phyloP scores from a whole-genome alignment of 2,888 invertebrate genomes.

The Pseudolycoriella hygida region DNA sequence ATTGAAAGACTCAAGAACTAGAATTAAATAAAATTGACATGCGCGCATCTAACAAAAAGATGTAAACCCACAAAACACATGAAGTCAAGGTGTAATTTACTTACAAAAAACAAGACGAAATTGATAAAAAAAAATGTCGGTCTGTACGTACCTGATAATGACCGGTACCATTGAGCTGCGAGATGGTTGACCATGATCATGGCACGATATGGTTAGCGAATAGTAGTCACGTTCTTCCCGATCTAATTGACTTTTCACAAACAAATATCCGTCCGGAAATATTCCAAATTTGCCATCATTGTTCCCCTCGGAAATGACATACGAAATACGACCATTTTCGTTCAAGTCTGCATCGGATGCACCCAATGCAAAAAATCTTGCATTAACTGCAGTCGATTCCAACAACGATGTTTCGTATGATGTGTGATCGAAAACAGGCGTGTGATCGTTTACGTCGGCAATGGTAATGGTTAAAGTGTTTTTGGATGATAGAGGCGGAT shows the following conservation, averaged over 20 bases:
- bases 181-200: constrained; percentile 59
- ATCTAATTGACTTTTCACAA: constrained; percentile 71
- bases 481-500: constrained; percentile 53
- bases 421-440: constrained; percentile 81
- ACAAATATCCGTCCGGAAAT: constrained; percentile 86
- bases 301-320: constrained; percentile 75
- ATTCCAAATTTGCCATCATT: constrained; percentile 74
- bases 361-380: constrained; percentile 72
- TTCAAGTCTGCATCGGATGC: constrained; percentile 82
- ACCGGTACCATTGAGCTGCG: constrained; percentile 76
- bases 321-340: constrained; percentile 58
- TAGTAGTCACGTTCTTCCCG: constrained; percentile 85
- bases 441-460: constrained; percentile 87
- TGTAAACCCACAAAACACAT: too few species aligned
- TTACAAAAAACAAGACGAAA: too few species aligned
- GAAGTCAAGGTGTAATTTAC: too few species aligned
- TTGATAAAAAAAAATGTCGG: too few species aligned
- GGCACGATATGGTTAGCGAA: constrained; percentile 67
- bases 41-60: too few species aligned
- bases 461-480: constrained; percentile 54
- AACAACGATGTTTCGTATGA: constrained; percentile 82
- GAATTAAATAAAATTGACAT: too few species aligned
- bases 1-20: too few species aligned
- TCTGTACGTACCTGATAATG: constrained; percentile 40
- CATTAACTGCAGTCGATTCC: constrained; percentile 83